These are phyloP conservation scores for Pollachius pollachius DNA, from an alignment of 2,113 vertebrate genomes.

Conservation along the genomic window DNA sequence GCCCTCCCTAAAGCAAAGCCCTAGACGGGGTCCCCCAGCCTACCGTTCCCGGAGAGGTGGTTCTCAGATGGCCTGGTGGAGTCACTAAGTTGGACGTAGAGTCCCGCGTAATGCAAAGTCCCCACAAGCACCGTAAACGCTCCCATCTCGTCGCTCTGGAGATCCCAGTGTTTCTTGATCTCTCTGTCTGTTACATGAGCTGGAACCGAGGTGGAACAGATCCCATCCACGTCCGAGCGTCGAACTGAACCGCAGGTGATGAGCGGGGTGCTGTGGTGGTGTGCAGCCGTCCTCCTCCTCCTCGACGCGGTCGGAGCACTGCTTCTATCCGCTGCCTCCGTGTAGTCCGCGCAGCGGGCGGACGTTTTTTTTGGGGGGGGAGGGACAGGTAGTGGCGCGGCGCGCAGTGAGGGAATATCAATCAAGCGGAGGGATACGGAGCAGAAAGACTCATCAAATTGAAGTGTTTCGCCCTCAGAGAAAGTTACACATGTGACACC, in stretches of 20 bases:
- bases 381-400: conserved; percentile 50
- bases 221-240: too few relatives aligned
- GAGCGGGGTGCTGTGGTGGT: conserved; percentile 28
- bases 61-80: conserved; percentile 79
- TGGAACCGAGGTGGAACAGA: conserved; percentile 17
- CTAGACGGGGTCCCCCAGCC: neutral
- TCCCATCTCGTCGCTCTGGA: conserved; percentile 75
- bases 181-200: conserved; percentile 62
- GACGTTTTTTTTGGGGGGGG: conserved; percentile 55
- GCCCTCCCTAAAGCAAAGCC: too few relatives aligned
- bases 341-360: conserved; percentile 22
- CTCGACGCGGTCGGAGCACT: conserved; percentile 26
- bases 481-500: too few relatives aligned
- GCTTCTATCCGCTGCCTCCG: conserved; percentile 31
- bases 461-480: too few relatives aligned
- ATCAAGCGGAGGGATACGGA: conserved; percentile 72
- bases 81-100: conserved; percentile 88
- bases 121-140: conserved; percentile 84
- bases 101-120: conserved; percentile 89
- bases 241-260: neutral
- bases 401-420: conserved; percentile 61
- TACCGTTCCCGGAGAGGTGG: conserved; percentile 85
- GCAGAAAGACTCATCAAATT: conserved; percentile 8
- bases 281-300: neutral
- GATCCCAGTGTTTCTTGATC: conserved; percentile 55